Base-by-base conservation (phyloP, 2,888 invertebrate genomes). In the Eristalis pertinax region DNA sequence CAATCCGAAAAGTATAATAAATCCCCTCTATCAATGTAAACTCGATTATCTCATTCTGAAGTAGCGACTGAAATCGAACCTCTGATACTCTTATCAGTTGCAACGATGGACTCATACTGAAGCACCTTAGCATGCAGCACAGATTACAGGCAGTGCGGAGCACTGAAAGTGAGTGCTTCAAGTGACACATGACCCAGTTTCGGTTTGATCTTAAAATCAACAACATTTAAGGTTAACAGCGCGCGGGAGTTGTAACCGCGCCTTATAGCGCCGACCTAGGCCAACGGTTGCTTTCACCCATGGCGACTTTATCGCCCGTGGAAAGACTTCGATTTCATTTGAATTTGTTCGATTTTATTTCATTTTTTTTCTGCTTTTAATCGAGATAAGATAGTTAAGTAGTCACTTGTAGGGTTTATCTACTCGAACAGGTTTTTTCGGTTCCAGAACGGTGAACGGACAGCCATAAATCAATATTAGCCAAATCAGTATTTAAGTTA, bases 401-500 rank as follows among this genome's bases (percentile, higher is more conserved):
- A 26, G 60, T 26, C 24, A 60, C 26, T 60, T 60, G n/a, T 60
- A 10, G 26, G 5, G 24, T 26, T 64, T 58, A 29, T 41, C 43
- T 56, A 56, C 70, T 19, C 24, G 56, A 32, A 50, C 70, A 70
- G 58, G 65, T 65, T 65, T 32, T 7, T 60, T 15, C 24, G 5
- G 13, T 60, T 60, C 15, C 0, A 43, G 43, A 29, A 77, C 41
- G 62, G 24, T 60, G 50, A 35, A n/a, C n/a, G 67, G 77, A 77
- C 50, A 86, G 82, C 43, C 63, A 74, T 82, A 86, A 82, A 64
- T 86, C 85, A 86, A 86, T 86, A 86, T 86, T 86, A 76, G 58
- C 64, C 82, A 82, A 86, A 86, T 86, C 85, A 86, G 41, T 82
- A 82, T 82, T 50, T 82, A 86, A 78, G 77, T 74, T 68, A 60